Percentiles rank a stretch among this genome's conserved stretches.
These are phyloP conservation scores for Mechanitis messenoides DNA, from an alignment of 2,888 invertebrate species.

Conservation along the genomic window DNA sequence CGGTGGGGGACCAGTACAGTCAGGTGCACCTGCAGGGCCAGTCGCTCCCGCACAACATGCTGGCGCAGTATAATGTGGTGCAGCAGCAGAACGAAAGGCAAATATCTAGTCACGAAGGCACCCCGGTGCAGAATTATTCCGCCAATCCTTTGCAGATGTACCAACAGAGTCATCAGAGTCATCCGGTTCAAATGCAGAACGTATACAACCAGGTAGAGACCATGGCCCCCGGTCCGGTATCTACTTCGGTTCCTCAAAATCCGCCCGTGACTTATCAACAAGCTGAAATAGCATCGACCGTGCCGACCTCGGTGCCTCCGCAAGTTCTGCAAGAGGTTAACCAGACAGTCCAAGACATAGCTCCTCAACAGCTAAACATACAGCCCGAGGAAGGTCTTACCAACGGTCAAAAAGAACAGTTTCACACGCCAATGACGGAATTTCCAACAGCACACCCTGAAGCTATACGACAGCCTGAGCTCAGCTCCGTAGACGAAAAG, in stretches of 20 bases:
- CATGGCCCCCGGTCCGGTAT: conserved; percentile 34
- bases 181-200: conserved; percentile 45
- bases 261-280: conserved; percentile 6
- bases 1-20: conserved; percentile 60
- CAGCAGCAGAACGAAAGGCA: conserved; percentile 69
- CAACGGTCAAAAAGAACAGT: conserved; percentile 64
- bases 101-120: conserved; percentile 74
- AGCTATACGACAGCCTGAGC: conserved; percentile 53
- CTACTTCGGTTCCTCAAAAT: conserved; percentile 21
- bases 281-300: conserved; percentile 15
- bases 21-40: conserved; percentile 65
- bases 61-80: conserved; percentile 57
- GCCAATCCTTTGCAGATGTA: conserved; percentile 69
- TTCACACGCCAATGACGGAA: conserved; percentile 66
- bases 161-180: conserved; percentile 53
- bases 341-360: conserved; percentile 38
- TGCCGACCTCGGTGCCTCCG: conserved; percentile 9
- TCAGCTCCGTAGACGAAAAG: conserved; percentile 65
- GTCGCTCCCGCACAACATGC: conserved; percentile 62
- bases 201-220: conserved; percentile 42
- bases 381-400: conserved; percentile 49
- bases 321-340: conserved; percentile 14
- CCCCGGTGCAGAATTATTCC: conserved; percentile 67
- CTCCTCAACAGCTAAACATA: conserved; percentile 53
- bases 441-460: conserved; percentile 56